Conservation (phyloP, 92 coral and sea anemone species). For the Palythoa grandis region DNA sequence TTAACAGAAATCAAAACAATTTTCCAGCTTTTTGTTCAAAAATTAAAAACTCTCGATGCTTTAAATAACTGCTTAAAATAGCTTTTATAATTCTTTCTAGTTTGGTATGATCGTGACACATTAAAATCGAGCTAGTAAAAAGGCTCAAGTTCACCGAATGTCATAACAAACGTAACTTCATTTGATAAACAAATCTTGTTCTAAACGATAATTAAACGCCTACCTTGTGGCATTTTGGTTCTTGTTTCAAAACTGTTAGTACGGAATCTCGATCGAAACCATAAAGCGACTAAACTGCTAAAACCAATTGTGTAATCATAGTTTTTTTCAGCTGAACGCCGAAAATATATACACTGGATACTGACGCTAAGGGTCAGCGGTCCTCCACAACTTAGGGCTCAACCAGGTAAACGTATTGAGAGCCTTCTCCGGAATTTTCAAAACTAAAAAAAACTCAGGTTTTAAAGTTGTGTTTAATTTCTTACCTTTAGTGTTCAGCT, state of each 20-base stretch:
- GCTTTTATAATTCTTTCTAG: too few species aligned
- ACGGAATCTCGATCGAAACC: neutral
- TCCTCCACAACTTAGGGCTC: neutral
- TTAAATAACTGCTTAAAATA: too few species aligned
- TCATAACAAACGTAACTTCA: too few species aligned
- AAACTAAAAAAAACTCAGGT: neutral
- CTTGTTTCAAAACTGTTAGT: neutral
- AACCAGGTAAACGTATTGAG: neutral
- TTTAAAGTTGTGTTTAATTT: neutral
- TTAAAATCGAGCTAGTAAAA: too few species aligned
- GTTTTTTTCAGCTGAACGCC: neutral
- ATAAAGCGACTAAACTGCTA: neutral
- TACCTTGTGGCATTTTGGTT: constrained; percentile 24
- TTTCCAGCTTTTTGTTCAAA: too few species aligned
- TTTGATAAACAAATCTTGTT: neutral
- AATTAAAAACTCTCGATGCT: neutral
- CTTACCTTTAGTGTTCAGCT: neutral
- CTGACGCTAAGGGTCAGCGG: constrained; percentile 14
- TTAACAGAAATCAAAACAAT: too few species aligned
- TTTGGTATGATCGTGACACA: too few species aligned
- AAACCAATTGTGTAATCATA: neutral
- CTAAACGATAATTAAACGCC: neutral
- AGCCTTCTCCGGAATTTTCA: neutral
- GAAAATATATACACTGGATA: too few species aligned
- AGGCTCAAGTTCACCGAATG: too few species aligned